A percentile compares a stretch with the other conserved stretches of the same genome.
These are phyloP conservation scores for Arnoldichthys spilopterus DNA, from an alignment of 2,797 vertebrate species.

Conservation along the genomic window DNA sequence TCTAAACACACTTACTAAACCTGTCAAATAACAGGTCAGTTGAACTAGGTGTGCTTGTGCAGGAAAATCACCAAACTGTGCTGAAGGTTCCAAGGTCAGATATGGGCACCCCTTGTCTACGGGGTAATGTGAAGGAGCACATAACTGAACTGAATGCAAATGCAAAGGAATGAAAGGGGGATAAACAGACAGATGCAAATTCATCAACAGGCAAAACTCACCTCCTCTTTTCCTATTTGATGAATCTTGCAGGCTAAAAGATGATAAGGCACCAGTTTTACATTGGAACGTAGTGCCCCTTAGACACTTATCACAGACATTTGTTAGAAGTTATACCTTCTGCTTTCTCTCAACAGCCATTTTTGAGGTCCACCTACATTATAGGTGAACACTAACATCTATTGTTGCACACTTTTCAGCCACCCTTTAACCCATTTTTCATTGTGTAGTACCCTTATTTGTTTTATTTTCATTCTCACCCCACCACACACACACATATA, in stretches of 20 bases:
- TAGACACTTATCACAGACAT: neutral
- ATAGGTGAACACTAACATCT: neutral
- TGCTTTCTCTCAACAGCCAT: neutral
- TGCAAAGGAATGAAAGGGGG: neutral
- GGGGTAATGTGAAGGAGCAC: no score
- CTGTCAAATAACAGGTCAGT: no score
- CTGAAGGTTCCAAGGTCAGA: no score
- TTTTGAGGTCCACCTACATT: neutral
- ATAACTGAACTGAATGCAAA: no score
- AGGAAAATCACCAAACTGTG: no score
- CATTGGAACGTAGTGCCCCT: conserved; percentile 3
- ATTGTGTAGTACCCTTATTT: neutral
- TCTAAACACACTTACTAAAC: no score
- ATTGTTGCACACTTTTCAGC: neutral
- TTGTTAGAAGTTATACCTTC: neutral
- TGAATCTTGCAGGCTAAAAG: conserved; percentile 7
- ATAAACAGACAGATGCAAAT: neutral
- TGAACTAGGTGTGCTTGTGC: no score
- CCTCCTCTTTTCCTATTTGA: conserved; percentile 15
- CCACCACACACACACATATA: neutral
- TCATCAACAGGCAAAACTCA: neutral
- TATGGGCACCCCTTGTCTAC: no score
- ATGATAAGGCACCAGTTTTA: conserved; percentile 8
- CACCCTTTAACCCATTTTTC: neutral
- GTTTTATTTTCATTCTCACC: neutral